Conservation (phyloP, 1,140 invertebrate genomes). For the fruit fly (Drosophila melanogaster) region DNA sequence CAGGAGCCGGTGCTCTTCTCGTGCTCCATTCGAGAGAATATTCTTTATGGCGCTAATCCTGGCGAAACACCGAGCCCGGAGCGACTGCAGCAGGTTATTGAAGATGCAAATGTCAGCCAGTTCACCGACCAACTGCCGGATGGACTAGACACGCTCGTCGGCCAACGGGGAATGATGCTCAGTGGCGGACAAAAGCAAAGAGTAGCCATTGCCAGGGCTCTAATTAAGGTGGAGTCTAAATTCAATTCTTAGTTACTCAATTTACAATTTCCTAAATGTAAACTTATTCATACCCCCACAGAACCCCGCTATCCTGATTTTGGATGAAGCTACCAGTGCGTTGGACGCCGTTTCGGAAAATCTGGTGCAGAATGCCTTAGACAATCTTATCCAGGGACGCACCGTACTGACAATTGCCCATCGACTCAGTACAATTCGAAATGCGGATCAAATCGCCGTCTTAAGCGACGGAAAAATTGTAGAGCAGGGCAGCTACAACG, state of each 20-base stretch:
- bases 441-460: slow-evolving; percentile 96
- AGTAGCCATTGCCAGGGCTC: slow-evolving; percentile 95
- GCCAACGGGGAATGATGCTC: slow-evolving; percentile 92
- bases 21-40: slow-evolving; percentile 93
- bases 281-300: slow-evolving; percentile 72
- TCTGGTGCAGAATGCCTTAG: slow-evolving; percentile 94
- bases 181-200: slow-evolving; percentile 95
- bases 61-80: slow-evolving; percentile 85
- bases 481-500: slow-evolving; percentile 92
- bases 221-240: slow-evolving; percentile 89
- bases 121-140: slow-evolving; percentile 90
- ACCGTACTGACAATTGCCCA: slow-evolving; percentile 97
- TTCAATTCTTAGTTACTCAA: not conserved
- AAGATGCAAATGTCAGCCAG: slow-evolving; percentile 92
- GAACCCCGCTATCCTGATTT: slow-evolving; percentile 93
- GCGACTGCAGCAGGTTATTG: slow-evolving; percentile 87
- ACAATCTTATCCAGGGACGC: slow-evolving; percentile 91
- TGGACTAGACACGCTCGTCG: slow-evolving; percentile 91
- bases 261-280: too few species aligned
- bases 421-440: slow-evolving; percentile 95
- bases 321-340: slow-evolving; percentile 96
- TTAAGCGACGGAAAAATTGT: slow-evolving; percentile 92
- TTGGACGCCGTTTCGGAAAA: slow-evolving; percentile 96
- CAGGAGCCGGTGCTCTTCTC: slow-evolving; percentile 93
- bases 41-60: slow-evolving; percentile 90